Base-by-base conservation (phyloP, 1,140 invertebrate genomes). In the Cyclina sinensis region DNA sequence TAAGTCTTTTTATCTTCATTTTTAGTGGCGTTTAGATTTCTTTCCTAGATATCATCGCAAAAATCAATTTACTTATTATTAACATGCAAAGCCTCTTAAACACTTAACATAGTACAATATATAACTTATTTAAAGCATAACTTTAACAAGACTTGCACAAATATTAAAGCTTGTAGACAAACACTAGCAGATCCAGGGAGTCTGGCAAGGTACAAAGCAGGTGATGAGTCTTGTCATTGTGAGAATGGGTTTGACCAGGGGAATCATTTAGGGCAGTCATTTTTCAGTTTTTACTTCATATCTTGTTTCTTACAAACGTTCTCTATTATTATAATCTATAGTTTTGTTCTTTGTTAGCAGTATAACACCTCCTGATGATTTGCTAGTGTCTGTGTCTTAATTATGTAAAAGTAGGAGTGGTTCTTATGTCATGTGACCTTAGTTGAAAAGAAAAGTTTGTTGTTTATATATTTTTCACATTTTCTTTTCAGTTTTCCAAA, bases 361-460 rank as follows among this genome's bases (percentile, higher is more conserved):
- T n/a, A n/a, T n/a, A n/a, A n/a, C n/a, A n/a, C n/a, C n/a, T 43
- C 43, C 43, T 43, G 43, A 7, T 7, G 57, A 62, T 62, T 24
- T 62, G 57, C 24, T 62, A 24, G n/a, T 62, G 57, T 7, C 14
- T 43, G 14, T 4, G 14, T 43, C 43, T 43, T 43, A 43, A 43
- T 43, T 43, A 7, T 14, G 14, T 7, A 7, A 43, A 43, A 11
- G 51, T 57, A 57, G 24, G n/a, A 11, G 27, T 27, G n/a, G 57
- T 62, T 62, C 9, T 62, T n/a, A 11, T 62, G 57, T 62, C 57
- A 62, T 62, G 57, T 62, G 57, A 62, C 57, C 57, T 62, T 14
- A 62, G n/a, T 62, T 62, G 24, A 21, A 11, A 21, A 11, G 18
- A 62, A 62, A 14, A 43, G 24, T 43, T 27, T 27, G 27, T 24